phyloP scores from a whole-genome alignment of 2,888 invertebrate genomes.

The Morpho helenor region DNA sequence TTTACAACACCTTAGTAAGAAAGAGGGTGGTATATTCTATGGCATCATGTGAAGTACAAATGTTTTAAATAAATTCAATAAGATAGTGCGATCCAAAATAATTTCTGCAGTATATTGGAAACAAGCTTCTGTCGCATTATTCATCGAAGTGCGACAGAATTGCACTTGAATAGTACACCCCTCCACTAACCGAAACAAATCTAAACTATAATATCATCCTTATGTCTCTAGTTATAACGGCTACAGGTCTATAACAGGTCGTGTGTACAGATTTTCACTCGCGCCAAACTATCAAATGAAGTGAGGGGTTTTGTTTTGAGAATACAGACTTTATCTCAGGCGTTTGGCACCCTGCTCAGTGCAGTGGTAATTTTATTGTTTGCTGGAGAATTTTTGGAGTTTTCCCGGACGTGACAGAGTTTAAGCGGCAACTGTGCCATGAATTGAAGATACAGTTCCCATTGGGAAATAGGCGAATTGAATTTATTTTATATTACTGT shows the following conservation, averaged over 20 bases:
- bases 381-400: constrained; percentile 12
- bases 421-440: neutral
- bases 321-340: constrained; percentile 17
- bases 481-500: too few species aligned
- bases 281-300: constrained; percentile 24
- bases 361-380: constrained; percentile 16
- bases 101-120: constrained; percentile 14
- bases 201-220: constrained; percentile 2
- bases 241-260: neutral
- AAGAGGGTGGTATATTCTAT: too few species aligned
- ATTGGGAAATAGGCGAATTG: too few species aligned
- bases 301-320: constrained; percentile 19
- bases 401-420: neutral
- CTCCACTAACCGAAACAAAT: neutral
- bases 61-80: too few species aligned
- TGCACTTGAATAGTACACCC: constrained; percentile 16
- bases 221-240: constrained; percentile 1
- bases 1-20: too few species aligned
- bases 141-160: constrained; percentile 25
- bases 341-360: constrained; percentile 14
- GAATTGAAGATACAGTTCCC: neutral
- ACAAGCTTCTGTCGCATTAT: constrained; percentile 19
- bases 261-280: constrained; percentile 4
- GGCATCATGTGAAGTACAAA: too few species aligned
- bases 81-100: too few species aligned